These are phyloP conservation scores for Ecliptopera silaceata DNA, from an alignment of 2,888 invertebrate species.

Conservation along the genomic window DNA sequence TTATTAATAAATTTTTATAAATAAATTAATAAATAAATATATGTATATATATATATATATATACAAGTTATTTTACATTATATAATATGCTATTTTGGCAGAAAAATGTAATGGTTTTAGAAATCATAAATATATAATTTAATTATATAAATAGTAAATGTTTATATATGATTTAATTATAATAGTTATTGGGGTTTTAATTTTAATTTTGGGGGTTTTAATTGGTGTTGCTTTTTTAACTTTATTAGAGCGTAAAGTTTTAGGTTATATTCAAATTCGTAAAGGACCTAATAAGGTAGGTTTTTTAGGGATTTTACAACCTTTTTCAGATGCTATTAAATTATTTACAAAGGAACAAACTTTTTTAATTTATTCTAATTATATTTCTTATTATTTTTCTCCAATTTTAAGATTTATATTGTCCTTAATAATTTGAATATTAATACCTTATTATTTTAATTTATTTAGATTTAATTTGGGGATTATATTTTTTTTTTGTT, in stretches of 20 bases:
- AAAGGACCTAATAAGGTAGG: constrained; percentile 89
- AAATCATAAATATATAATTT: constrained; percentile 83
- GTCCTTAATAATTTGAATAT: constrained; percentile 82
- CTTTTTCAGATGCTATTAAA: constrained; percentile 89
- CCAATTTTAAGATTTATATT: constrained; percentile 84
- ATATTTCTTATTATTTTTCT: constrained; percentile 83
- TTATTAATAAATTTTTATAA: background rate
- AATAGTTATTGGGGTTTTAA: constrained; percentile 65
- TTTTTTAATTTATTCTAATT: constrained; percentile 83
- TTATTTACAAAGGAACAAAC: constrained; percentile 87
- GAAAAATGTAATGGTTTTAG: constrained; percentile 88
- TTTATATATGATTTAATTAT: constrained; percentile 70
- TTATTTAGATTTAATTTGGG: constrained; percentile 83
- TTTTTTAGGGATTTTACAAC: constrained; percentile 84
- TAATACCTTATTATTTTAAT: constrained; percentile 83
- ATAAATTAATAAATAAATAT: background rate
- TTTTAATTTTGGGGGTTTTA: constrained; percentile 84
- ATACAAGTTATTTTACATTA: constrained; percentile 18
- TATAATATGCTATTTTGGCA: constrained; percentile 82
- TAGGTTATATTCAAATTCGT: constrained; percentile 88
- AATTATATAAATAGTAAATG: constrained; percentile 82
- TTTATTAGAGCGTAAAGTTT: constrained; percentile 87
- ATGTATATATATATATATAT: background rate
- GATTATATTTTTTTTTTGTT: constrained; percentile 85
- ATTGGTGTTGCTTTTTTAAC: constrained; percentile 88